phyloP scores from a whole-genome alignment of 1,140 invertebrate species.

The Steinernema khuongi region DNA sequence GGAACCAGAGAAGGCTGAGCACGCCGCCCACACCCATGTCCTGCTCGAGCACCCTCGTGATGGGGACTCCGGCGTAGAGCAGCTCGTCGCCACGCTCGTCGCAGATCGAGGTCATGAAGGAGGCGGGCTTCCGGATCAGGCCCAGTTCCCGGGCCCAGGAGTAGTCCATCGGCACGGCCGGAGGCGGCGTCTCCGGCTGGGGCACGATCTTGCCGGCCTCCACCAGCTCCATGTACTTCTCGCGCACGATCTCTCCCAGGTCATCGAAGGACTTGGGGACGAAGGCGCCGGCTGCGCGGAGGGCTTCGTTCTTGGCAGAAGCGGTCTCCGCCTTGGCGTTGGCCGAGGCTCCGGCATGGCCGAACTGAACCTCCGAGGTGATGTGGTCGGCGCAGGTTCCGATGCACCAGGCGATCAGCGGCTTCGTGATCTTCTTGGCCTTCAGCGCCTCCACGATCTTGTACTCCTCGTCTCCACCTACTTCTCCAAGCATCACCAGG shows the following conservation, averaged over 20 bases:
- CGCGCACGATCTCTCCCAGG: slow-evolving; percentile 74
- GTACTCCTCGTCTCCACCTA: slow-evolving; percentile 98
- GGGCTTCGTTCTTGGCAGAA: slow-evolving; percentile 78
- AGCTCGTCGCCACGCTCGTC: slow-evolving; percentile 97
- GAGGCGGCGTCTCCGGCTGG: slow-evolving; percentile 83
- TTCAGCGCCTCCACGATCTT: slow-evolving; percentile 84
- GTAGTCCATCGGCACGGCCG: slow-evolving; percentile 99
- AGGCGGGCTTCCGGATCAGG: slow-evolving; percentile 93
- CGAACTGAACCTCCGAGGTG: slow-evolving; percentile 78
- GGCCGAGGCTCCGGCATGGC: slow-evolving; percentile 95
- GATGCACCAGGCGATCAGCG: slow-evolving; percentile 95
- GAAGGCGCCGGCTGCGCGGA: slow-evolving; percentile 73
- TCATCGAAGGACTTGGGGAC: slow-evolving; percentile 90
- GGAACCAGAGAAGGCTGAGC: slow-evolving; percentile 91
- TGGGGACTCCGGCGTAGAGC: slow-evolving; percentile 95
- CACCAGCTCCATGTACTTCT: slow-evolving; percentile 74
- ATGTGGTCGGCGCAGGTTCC: slow-evolving; percentile 70
- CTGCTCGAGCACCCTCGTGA: slow-evolving; percentile 76
- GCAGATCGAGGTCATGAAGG: slow-evolving; percentile 98
- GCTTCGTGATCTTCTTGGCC: slow-evolving; percentile 78
- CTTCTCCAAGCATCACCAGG: slow-evolving; percentile 90
- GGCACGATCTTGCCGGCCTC: slow-evolving; percentile 76
- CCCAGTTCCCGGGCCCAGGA: slow-evolving; percentile 97
- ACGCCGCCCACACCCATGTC: slow-evolving; percentile 92
- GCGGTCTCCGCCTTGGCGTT: slow-evolving; percentile 92